Percentiles rank a stretch among this genome's conserved stretches.
Conservation (phyloP, 2,113 vertebrate genomes). For the Thamnaconus septentrionalis region DNA sequence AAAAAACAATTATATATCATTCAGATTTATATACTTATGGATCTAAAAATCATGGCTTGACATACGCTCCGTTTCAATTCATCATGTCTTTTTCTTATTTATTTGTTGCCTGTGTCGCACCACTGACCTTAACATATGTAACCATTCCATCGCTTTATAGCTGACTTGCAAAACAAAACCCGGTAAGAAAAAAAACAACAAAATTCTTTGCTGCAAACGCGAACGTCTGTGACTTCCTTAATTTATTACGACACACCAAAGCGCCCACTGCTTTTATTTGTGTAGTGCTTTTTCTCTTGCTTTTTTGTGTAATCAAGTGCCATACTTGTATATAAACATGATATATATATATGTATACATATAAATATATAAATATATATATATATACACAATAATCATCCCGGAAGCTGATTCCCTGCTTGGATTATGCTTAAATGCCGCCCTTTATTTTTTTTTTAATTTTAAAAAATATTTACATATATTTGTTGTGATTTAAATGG, state of each 20-base stretch:
- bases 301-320: slow-evolving; percentile 86
- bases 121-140: slow-evolving; percentile 91
- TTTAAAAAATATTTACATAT: slow-evolving; percentile 69
- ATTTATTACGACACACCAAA: slow-evolving; percentile 81
- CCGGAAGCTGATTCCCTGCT: slow-evolving; percentile 79
- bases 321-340: slow-evolving; percentile 82
- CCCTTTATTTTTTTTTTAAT: slow-evolving; percentile 51
- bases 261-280: slow-evolving; percentile 81
- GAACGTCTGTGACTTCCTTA: slow-evolving; percentile 79
- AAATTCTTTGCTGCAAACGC: slow-evolving; percentile 70
- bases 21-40: slow-evolving; percentile 65
- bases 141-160: slow-evolving; percentile 78
- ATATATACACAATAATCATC: slow-evolving; percentile 76
- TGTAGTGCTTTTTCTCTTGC: slow-evolving; percentile 66
- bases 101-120: slow-evolving; percentile 88
- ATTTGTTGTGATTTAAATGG: slow-evolving; percentile 76
- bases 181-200: slow-evolving; percentile 30
- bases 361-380: slow-evolving; percentile 75
- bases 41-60: slow-evolving; percentile 57
- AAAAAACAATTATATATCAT: slow-evolving; percentile 28
- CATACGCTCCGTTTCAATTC: slow-evolving; percentile 60
- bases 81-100: slow-evolving; percentile 67
- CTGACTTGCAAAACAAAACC: slow-evolving; percentile 72
- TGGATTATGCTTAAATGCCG: slow-evolving; percentile 77
- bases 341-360: slow-evolving; percentile 74